Base-by-base conservation (phyloP, 2,797 vertebrate genomes). In the Gymnoscopelus microlampas region DNA sequence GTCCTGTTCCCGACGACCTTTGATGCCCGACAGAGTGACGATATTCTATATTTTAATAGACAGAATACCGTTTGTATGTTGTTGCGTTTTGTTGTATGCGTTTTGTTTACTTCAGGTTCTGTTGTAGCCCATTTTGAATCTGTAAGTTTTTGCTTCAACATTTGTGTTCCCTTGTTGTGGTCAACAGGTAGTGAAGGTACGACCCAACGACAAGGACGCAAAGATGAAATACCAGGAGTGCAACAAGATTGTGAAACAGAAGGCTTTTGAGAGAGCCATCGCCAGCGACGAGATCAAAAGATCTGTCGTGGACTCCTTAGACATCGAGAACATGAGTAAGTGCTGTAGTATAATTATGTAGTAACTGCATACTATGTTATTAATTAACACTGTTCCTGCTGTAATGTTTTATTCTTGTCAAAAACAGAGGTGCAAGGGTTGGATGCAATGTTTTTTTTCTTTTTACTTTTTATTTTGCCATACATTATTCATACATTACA, bases 311-410 rank as follows among this genome's bases (percentile, higher is more conserved):
- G 97, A 98, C 86, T 96, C 96, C 1, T 87, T 98, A 57, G 96
- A 98, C 89, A 97, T 98, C 0, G 97, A 98, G 87, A 97, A 90
- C 91, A 98, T 98, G 97, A 97, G 97, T 98, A 84, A 93, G 96
- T 89, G 3, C 63, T 2, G 0, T 67, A 29, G 3, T 7, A 47
- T 4, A 4, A 23, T 24, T 47, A 3, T 53, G 39, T 44, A 12
- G 51, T 50, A 48, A 15, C 14, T 60, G 15, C 7, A 60, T 23
- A 44, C 7, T 44, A 44, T 29, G 8, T 44, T 44, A 44, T 44
- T 44, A 44, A 44, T 7, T 44, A 29, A 29, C 26, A 29, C 2
- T 4, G 3, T 29, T 29, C 26, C 26, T 29, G 26, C 26, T 29
- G 26, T 29, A 29, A 29, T 4, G 26, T 4, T 29, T 29, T 29